These are phyloP conservation scores for Periplaneta americana DNA, from an alignment of 1,140 invertebrate species.

Conservation along the genomic window DNA sequence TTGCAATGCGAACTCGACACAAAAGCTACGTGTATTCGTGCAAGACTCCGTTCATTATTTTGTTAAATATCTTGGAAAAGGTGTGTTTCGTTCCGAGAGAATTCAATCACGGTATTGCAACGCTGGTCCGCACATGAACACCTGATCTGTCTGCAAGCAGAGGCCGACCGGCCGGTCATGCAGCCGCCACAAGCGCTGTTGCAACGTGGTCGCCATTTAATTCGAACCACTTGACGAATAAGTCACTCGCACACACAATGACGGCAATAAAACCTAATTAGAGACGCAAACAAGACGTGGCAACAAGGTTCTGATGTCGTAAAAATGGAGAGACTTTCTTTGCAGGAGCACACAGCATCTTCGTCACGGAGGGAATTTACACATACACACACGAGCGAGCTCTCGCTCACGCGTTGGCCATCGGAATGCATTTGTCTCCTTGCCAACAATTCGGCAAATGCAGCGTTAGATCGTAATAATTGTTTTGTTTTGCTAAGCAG, in stretches of 20 bases:
- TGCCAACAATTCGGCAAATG: not conserved
- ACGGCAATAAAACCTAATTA: not conserved
- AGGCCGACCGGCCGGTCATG: too few relatives aligned
- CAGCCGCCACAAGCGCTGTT: not conserved
- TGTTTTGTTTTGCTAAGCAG: not conserved
- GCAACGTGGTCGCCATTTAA: not conserved
- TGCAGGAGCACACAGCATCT: not conserved
- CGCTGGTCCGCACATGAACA: not conserved
- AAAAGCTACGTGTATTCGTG: too few relatives aligned
- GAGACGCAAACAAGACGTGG: not conserved
- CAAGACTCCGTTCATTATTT: too few relatives aligned
- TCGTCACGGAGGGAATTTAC: not conserved
- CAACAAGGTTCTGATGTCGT: conserved; percentile 10
- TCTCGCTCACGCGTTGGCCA: not conserved
- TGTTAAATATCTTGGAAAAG: too few relatives aligned
- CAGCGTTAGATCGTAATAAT: not conserved
- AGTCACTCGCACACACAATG: not conserved
- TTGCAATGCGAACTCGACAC: too few relatives aligned
- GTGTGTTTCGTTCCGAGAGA: too few relatives aligned
- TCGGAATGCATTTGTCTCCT: not conserved
- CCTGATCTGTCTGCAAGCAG: not conserved
- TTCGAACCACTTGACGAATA: not conserved
- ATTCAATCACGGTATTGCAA: too few relatives aligned
- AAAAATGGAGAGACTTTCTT: not conserved
- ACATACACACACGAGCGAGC: not conserved